Evolutionary conservation across 2,113 vertebrate species (phyloP).

Genomic region (Brienomyrus brachyistius): DNA sequence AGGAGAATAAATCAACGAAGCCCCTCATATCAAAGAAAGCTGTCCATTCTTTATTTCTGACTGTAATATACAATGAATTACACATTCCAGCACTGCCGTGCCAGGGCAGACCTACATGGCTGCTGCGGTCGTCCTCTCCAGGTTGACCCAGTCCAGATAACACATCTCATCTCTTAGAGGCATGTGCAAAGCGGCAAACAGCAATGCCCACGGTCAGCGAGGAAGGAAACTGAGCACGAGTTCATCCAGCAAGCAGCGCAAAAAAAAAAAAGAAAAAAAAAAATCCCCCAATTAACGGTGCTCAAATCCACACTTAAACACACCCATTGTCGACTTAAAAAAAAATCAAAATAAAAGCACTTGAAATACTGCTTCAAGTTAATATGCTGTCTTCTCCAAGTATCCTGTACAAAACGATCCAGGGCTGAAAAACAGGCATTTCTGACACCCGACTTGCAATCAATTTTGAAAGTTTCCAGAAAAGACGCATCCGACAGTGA

Average conservation of each 20-base stretch:
- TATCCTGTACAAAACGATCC: neutral
- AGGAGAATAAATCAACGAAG: neutral
- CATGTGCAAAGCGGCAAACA: neutral
- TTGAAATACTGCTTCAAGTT: neutral
- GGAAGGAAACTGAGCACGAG: neutral
- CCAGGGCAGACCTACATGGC: constrained; percentile 9
- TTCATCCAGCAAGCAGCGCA: neutral
- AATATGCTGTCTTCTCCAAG: neutral
- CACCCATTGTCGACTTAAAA: neutral
- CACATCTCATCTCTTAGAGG: neutral
- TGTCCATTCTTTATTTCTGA: constrained; percentile 19
- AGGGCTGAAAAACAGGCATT: neutral
- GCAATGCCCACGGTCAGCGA: neutral
- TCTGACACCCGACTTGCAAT: neutral
- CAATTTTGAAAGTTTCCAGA: neutral
- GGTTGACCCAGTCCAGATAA: neutral
- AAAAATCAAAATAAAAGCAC: neutral
- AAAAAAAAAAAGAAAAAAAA: neutral
- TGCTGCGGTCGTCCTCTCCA: neutral
- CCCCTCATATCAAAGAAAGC: neutral
- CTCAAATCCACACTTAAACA: neutral
- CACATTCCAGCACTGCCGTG: constrained; percentile 17
- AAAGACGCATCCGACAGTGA: neutral
- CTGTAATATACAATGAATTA: constrained; percentile 30
- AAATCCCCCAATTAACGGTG: neutral